Evolutionary conservation across 2,888 invertebrate species (phyloP).

Genomic region (Prionchulus punctatus): DNA sequence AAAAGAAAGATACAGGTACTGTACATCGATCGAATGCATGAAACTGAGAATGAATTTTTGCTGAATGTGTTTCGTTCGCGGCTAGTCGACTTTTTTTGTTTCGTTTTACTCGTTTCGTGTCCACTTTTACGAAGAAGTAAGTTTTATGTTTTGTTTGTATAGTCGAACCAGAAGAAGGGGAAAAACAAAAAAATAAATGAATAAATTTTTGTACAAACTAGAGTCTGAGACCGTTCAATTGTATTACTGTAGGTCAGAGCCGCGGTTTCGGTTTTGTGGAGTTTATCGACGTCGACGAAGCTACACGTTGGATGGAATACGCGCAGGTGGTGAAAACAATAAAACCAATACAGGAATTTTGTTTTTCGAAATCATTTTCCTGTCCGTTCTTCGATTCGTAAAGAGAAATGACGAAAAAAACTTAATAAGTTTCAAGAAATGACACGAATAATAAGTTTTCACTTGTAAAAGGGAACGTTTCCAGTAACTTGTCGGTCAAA

Average conservation of each 20-base stretch:
- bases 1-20: conserved; percentile 7
- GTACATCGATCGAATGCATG: not conserved
- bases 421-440: too few relatives aligned
- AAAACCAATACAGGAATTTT: too few relatives aligned
- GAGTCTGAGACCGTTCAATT: not conserved
- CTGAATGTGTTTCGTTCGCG: not conserved
- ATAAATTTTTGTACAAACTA: not conserved
- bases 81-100: too few relatives aligned
- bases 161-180: not conserved
- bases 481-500: too few relatives aligned
- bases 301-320: conserved; percentile 74
- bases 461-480: too few relatives aligned
- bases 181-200: not conserved
- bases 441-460: too few relatives aligned
- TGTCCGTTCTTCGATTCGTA: too few relatives aligned
- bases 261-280: conserved; percentile 82
- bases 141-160: not conserved
- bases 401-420: too few relatives aligned
- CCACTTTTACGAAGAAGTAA: not conserved
- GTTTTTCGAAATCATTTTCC: too few relatives aligned
- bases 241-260: conserved; percentile 52
- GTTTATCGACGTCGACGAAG: conserved; percentile 71
- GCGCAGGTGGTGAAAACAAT: conserved; percentile 71
- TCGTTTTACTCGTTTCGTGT: too few relatives aligned
- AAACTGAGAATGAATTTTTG: not conserved